Evolutionary conservation across 2,888 invertebrate species (phyloP), one percentile per base, ranked within the genome.

Genomic region (Leptothorax acervorum): DNA sequence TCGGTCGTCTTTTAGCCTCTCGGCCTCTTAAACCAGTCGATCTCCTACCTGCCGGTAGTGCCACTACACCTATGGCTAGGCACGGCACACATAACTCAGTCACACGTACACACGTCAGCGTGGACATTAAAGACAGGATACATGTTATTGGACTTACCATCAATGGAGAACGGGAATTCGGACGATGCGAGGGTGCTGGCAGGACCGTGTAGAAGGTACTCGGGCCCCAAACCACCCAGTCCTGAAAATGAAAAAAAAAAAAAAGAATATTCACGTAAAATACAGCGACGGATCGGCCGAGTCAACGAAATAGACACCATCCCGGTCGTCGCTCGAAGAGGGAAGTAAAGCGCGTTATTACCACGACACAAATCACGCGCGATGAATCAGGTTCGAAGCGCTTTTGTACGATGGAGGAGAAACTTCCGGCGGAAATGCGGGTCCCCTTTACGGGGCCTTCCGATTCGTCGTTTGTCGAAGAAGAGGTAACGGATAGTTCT

Each of bases 81-180:
- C 63, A 68, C 82, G 70, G 85, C 85, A 82, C 82, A 84, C 85
- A 86, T 82, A 87, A 82, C 78, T 86, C 35, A 76, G 51, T 79
- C 85, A 78, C 82, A 60, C 76, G 66, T 73, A 66, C 51, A 83
- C 63, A 62, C 73, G 57, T 83, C n/a, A 4, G 23, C 57, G 23
- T 28, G 23, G 9, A 81, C 35, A 60, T 81, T 81, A 74, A 79
- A 73, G 57, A 51, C 4, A 73, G 9, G 55, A 39, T 45, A 57
- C 35, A 57, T 18, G 28, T 55, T 65, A 51, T 63, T 68, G 73
- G 70, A 78, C 95, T 96, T 95, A 97, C 98, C 98, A 95, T 99
- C 99, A 95, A 99, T 96, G 93, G 98, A 98, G 93, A 98, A 98
- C 89, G 97, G 97, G 92, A 98, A 97, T 92, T 98, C 98, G 86